Percentiles rank a stretch among this genome's conserved stretches.
Evolutionary conservation across 2,888 invertebrate species (phyloP).

Genomic region (Aphodius sticticus): DNA sequence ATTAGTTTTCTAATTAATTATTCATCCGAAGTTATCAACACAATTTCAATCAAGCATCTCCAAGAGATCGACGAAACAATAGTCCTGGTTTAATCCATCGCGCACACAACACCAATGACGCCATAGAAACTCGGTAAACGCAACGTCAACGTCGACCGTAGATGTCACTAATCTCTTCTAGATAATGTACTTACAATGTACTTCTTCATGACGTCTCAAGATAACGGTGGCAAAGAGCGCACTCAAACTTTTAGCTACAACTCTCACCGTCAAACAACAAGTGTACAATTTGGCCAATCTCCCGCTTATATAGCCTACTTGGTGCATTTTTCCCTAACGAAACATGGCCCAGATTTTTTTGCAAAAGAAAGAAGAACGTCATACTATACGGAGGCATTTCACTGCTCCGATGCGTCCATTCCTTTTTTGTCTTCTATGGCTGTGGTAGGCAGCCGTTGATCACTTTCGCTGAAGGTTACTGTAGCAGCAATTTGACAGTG

Average conservation of each 20-base stretch:
- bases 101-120: constrained; percentile 8
- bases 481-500: constrained; percentile 21
- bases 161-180: background rate
- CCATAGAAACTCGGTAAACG: background rate
- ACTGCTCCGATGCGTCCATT: constrained; percentile 37
- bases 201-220: constrained; percentile 38
- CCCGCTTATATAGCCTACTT: constrained; percentile 44
- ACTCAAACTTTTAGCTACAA: constrained; percentile 37
- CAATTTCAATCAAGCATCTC: background rate
- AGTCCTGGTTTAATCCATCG: background rate
- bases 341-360: constrained; percentile 44
- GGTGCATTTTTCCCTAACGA: constrained; percentile 42
- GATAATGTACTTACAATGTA: constrained; percentile 36
- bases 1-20: too few species aligned
- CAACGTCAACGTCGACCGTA: background rate
- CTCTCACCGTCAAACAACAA: constrained; percentile 43
- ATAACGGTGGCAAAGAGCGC: constrained; percentile 23
- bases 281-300: constrained; percentile 41
- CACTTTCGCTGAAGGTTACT: constrained; percentile 46
- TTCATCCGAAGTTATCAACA: background rate
- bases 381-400: constrained; percentile 39
- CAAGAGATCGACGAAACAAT: background rate
- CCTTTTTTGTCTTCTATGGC: background rate
- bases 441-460: background rate
- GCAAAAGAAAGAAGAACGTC: constrained; percentile 35